Percentiles rank a stretch among this genome's conserved stretches.
These are phyloP conservation scores for Champsocephalus esox DNA, from an alignment of 2,797 vertebrate genomes.

Conservation along the genomic window DNA sequence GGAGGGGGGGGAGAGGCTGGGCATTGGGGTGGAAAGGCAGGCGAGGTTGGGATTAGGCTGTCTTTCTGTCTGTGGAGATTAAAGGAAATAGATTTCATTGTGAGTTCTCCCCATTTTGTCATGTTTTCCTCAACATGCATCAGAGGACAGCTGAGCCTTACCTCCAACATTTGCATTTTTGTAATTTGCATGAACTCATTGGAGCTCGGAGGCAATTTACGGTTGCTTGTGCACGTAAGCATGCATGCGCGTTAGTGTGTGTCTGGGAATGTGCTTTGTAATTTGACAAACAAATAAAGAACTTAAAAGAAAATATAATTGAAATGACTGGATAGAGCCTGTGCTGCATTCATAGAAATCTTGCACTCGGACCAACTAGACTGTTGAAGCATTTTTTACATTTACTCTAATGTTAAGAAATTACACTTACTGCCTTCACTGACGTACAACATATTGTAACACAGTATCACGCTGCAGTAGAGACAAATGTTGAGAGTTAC, in stretches of 20 bases:
- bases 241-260: conserved; percentile 50
- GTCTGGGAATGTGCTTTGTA: conserved; percentile 55
- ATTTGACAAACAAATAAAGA: conserved; percentile 70
- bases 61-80: conserved; percentile 74
- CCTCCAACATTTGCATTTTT: conserved; percentile 71
- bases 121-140: conserved; percentile 69
- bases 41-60: conserved; percentile 71
- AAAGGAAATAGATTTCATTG: conserved; percentile 67
- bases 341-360: too few relatives aligned
- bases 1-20: conserved; percentile 42
- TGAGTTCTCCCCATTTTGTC: conserved; percentile 51
- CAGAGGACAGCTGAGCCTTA: conserved; percentile 65
- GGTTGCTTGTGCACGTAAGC: conserved; percentile 64
- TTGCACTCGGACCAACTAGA: too few relatives aligned
- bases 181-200: conserved; percentile 79
- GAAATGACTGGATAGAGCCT: too few relatives aligned
- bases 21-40: conserved; percentile 74
- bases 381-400: too few relatives aligned
- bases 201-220: conserved; percentile 72
- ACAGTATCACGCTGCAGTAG: too few relatives aligned
- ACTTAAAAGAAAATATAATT: too few relatives aligned
- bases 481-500: too few relatives aligned
- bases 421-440: too few relatives aligned
- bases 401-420: too few relatives aligned
- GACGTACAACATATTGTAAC: too few relatives aligned